These are phyloP conservation scores for Muscicapa comitata DNA, from an alignment of 2,797 vertebrate genomes.

Conservation along the genomic window DNA sequence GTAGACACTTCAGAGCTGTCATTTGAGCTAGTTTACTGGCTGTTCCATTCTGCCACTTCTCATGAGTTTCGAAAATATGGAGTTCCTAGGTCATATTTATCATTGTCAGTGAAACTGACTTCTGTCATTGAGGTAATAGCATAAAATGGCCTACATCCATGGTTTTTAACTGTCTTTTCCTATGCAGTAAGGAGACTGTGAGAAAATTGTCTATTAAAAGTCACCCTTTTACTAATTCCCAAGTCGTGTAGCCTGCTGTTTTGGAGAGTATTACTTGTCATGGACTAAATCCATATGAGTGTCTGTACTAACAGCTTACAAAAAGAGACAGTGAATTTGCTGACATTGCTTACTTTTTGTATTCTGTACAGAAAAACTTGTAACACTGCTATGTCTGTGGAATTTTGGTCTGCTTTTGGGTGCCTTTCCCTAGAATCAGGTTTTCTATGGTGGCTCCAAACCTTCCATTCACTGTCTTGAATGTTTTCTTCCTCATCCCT, in stretches of 20 bases:
- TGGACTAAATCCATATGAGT: background rate
- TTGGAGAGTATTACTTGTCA: background rate
- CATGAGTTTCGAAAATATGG: background rate
- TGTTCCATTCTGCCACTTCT: background rate
- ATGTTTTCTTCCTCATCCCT: background rate
- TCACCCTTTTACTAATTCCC: background rate
- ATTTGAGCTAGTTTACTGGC: background rate
- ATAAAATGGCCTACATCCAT: background rate
- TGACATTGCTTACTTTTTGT: background rate
- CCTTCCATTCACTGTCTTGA: background rate
- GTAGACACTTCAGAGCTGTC: background rate
- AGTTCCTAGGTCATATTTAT: background rate
- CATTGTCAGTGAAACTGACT: background rate
- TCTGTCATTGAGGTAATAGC: background rate
- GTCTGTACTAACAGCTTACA: rapidly evolving
- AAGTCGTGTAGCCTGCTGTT: background rate
- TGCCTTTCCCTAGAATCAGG: background rate
- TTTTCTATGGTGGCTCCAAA: background rate
- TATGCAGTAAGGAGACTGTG: background rate
- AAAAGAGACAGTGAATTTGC: background rate
- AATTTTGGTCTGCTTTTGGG: background rate
- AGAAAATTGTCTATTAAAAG: background rate
- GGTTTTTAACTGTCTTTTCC: background rate
- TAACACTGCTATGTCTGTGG: background rate
- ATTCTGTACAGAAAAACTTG: background rate